Conservation (phyloP, 1,140 invertebrate genomes). For the Aradophagus sp. region DNA sequence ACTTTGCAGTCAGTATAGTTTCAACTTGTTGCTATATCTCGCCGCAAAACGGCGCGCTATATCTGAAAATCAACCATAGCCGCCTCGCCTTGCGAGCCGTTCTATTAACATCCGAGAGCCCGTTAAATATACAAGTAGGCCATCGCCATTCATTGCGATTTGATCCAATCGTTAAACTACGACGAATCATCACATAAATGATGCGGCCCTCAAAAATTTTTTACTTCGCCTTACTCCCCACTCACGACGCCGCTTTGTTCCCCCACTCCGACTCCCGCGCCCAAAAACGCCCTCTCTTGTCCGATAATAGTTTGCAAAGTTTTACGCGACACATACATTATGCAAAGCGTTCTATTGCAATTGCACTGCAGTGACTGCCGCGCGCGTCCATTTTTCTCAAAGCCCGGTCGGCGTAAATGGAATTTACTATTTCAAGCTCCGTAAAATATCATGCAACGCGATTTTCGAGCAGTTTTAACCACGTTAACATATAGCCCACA, state of each 20-base stretch:
- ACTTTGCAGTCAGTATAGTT: slow-evolving; percentile 54
- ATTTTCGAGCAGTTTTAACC: slow-evolving; percentile 57
- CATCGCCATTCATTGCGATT: slow-evolving; percentile 51
- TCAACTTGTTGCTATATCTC: slow-evolving; percentile 58
- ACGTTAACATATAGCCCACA: slow-evolving; percentile 48
- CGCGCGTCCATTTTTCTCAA: slow-evolving; percentile 52
- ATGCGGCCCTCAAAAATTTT: slow-evolving; percentile 1
- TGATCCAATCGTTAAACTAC: slow-evolving; percentile 37
- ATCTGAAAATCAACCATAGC: slow-evolving; percentile 49
- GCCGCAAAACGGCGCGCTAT: slow-evolving; percentile 49
- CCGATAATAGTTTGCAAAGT: slow-evolving; percentile 52
- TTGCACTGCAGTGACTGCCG: slow-evolving; percentile 35
- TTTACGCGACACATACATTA: slow-evolving; percentile 53
- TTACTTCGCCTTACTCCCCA: too few species aligned
- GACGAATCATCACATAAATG: slow-evolving; percentile 13
- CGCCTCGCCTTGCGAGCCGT: slow-evolving; percentile 47
- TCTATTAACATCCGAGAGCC: slow-evolving; percentile 46
- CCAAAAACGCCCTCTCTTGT: slow-evolving; percentile 45
- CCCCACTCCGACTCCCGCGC: slow-evolving; percentile 2
- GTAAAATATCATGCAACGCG: slow-evolving; percentile 54
- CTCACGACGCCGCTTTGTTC: too few species aligned
- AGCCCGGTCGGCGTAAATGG: slow-evolving; percentile 44
- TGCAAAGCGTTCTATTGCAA: slow-evolving; percentile 51
- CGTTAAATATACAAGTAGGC: slow-evolving; percentile 44
- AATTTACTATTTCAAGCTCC: slow-evolving; percentile 54